phyloP scores from a whole-genome alignment of 1,140 invertebrate species.

The Solen grandis region DNA sequence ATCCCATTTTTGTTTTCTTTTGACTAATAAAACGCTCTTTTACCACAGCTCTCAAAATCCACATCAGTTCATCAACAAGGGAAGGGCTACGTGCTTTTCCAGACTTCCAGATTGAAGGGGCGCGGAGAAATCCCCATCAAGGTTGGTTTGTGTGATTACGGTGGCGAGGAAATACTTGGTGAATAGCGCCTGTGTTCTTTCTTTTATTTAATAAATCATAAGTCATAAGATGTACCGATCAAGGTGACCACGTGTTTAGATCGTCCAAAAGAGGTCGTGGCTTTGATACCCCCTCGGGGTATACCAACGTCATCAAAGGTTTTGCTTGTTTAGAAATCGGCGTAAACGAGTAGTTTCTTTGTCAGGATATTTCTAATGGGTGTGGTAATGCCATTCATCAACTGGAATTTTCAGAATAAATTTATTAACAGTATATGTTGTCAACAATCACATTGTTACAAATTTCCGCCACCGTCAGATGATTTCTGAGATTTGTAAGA shows the following conservation, averaged over 20 bases:
- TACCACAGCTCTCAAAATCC: constrained; percentile 49
- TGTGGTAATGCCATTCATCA: not conserved
- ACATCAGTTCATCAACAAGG: constrained; percentile 34
- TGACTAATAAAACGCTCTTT: not conserved
- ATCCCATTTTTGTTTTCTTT: not conserved
- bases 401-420: not conserved
- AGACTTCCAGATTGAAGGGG: constrained; percentile 16
- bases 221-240: not conserved
- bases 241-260: not conserved
- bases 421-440: not conserved
- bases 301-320: not conserved
- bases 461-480: not conserved
- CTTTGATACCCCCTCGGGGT: not conserved
- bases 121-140: constrained; percentile 40
- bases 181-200: no score
- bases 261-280: not conserved
- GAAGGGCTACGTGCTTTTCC: constrained; percentile 21
- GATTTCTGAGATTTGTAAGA: not conserved
- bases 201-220: not conserved
- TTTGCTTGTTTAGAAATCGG: not conserved
- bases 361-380: not conserved
- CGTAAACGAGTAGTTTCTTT: no score
- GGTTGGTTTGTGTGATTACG: constrained; percentile 8
- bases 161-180: no score
- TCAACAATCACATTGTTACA: not conserved